Evolutionary conservation across 2,797 vertebrate species (phyloP).

Genomic region (Tragelaphus oryx): DNA sequence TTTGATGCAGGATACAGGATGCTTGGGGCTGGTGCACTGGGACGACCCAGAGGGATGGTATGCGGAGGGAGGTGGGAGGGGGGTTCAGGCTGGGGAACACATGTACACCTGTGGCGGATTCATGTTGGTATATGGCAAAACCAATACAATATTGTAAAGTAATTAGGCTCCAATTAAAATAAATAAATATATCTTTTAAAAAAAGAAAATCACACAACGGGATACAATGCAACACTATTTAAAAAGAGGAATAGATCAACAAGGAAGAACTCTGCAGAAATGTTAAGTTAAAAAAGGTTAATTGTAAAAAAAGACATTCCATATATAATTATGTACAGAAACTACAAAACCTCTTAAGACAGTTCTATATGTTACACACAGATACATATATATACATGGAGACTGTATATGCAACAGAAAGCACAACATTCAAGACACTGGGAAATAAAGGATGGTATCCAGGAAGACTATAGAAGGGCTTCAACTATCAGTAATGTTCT

Average conservation of each 20-base stretch:
- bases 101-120: too few species aligned
- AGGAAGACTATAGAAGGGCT: background rate
- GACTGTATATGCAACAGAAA: background rate
- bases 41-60: too few species aligned
- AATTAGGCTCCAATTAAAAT: too few species aligned
- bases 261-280: background rate
- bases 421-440: background rate
- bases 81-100: too few species aligned
- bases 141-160: too few species aligned
- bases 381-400: background rate
- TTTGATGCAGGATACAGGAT: too few species aligned
- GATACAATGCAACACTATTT: background rate
- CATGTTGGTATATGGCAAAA: too few species aligned
- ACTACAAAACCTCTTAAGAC: background rate
- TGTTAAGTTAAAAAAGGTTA: background rate
- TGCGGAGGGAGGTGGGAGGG: too few species aligned
- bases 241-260: background rate
- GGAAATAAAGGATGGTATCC: background rate
- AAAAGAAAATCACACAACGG: background rate
- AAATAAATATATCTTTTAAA: too few species aligned
- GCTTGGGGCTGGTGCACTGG: too few species aligned
- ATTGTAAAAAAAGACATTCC: background rate
- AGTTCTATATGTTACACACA: background rate
- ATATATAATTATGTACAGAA: background rate
- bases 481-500: background rate